phyloP scores from a whole-genome alignment of 1,140 invertebrate species.

The Drosophila nigromelanica region DNA sequence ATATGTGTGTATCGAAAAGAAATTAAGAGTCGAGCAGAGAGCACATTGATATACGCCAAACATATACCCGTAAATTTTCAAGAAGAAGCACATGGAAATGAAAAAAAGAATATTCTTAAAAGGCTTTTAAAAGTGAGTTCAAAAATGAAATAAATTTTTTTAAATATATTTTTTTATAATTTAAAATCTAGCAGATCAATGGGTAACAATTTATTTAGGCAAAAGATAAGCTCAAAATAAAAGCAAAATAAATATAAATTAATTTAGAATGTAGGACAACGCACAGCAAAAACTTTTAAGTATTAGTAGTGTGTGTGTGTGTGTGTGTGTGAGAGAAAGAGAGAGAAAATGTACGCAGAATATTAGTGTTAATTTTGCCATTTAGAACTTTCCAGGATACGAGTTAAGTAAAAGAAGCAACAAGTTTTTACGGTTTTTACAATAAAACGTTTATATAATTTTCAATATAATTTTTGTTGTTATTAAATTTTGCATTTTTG shows the following conservation, averaged over 20 bases:
- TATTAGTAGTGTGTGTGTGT: conserved; percentile 47
- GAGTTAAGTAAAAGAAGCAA: conserved; percentile 74
- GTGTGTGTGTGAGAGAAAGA: conserved; percentile 46
- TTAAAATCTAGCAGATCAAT: background rate
- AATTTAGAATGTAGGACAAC: conserved; percentile 5
- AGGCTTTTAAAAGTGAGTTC: conserved; percentile 17
- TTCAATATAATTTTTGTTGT: conserved; percentile 62
- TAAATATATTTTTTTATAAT: background rate
- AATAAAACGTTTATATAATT: conserved; percentile 82
- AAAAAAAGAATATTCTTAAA: background rate
- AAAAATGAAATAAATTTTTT: conserved; percentile 5
- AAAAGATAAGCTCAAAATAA: conserved; percentile 7
- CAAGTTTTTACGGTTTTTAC: conserved; percentile 81
- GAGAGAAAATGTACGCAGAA: conserved; percentile 44
- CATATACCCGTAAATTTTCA: conserved; percentile 42
- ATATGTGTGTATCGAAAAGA: conserved; percentile 26
- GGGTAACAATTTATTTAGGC: conserved; percentile 4
- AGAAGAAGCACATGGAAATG: conserved; percentile 16
- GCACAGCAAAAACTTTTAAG: conserved; percentile 32
- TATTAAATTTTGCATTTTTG: conserved; percentile 40
- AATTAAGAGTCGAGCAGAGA: conserved; percentile 55
- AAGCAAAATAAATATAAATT: background rate
- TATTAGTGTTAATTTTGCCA: conserved; percentile 65
- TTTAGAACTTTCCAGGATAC: conserved; percentile 64
- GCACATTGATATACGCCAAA: conserved; percentile 56